These are phyloP conservation scores for Andrena minutula DNA, from an alignment of 2,888 invertebrate species.

Conservation along the genomic window DNA sequence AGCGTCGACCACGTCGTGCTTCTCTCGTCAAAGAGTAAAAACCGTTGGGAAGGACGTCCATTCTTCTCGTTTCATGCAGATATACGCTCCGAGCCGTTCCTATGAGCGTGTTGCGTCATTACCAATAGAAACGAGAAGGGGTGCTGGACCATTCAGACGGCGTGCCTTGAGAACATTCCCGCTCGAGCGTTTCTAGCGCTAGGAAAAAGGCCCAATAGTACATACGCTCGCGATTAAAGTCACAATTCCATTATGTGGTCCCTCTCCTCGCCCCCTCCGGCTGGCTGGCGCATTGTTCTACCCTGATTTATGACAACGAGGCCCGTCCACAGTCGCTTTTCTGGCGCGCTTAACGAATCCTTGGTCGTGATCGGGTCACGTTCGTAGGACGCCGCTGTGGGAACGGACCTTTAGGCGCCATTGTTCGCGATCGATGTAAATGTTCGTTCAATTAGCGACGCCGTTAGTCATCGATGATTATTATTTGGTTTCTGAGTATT, in stretches of 20 bases:
- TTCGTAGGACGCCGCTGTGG: background rate
- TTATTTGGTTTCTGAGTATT: no score
- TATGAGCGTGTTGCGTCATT: constrained; percentile 48
- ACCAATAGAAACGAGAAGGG: constrained; percentile 49
- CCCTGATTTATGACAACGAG: constrained; percentile 37
- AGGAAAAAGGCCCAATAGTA: constrained; percentile 57
- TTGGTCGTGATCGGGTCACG: background rate
- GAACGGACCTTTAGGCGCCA: constrained; percentile 11
- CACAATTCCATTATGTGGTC: constrained; percentile 46
- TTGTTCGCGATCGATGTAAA: constrained; percentile 19
- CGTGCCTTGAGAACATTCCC: constrained; percentile 54
- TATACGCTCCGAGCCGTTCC: constrained; percentile 46
- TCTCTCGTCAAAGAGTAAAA: constrained; percentile 55
- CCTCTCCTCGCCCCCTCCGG: constrained; percentile 7
- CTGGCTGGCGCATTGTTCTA: constrained; percentile 43
- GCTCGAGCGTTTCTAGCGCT: constrained; percentile 44
- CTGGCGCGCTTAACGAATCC: constrained; percentile 19
- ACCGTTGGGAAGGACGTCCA: constrained; percentile 59
- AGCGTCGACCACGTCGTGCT: constrained; percentile 34
- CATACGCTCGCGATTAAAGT: constrained; percentile 48
- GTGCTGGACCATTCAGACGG: constrained; percentile 42
- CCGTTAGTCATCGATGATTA: background rate
- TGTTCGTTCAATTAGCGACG: constrained; percentile 14
- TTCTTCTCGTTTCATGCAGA: constrained; percentile 58
- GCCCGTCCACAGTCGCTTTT: constrained; percentile 22